These are phyloP conservation scores for Chironomus riparius DNA, from an alignment of 2,888 invertebrate genomes.

Conservation along the genomic window DNA sequence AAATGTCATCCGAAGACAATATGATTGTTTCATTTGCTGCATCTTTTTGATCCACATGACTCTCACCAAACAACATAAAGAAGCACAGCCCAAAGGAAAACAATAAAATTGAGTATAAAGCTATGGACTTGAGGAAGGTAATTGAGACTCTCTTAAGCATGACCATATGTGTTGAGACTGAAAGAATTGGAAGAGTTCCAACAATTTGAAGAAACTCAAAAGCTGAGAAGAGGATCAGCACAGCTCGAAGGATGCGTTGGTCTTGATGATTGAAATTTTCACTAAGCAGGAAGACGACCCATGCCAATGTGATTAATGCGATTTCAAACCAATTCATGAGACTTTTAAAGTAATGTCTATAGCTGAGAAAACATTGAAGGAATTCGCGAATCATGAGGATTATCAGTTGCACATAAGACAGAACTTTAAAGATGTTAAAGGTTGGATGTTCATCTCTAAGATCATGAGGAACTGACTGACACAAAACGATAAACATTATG, in stretches of 20 bases:
- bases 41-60: constrained; percentile 26
- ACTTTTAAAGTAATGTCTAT: constrained; percentile 54
- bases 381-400: constrained; percentile 58
- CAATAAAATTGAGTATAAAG: constrained; percentile 71
- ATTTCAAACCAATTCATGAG: constrained; percentile 70
- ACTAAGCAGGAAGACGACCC: constrained; percentile 49
- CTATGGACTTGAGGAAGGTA: constrained; percentile 69
- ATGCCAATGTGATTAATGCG: constrained; percentile 53
- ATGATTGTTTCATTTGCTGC: not conserved
- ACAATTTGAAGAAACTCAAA: constrained; percentile 68
- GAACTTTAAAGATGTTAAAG: not conserved
- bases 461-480: constrained; percentile 49
- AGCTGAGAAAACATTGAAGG: constrained; percentile 62
- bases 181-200: constrained; percentile 60
- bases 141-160: constrained; percentile 73
- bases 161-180: constrained; percentile 69
- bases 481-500: constrained; percentile 59
- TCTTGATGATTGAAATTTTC: constrained; percentile 44
- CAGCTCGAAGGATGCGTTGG: constrained; percentile 58
- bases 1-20: too few relatives aligned
- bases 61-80: constrained; percentile 61
- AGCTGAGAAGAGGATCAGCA: constrained; percentile 65
- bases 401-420: constrained; percentile 38
- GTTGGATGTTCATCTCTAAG: constrained; percentile 34
- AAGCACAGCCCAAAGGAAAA: constrained; percentile 75